Percentiles rank a stretch among this genome's conserved stretches.
These are phyloP conservation scores for Novumbra hubbsi DNA, from an alignment of 2,797 vertebrate species.

Conservation along the genomic window DNA sequence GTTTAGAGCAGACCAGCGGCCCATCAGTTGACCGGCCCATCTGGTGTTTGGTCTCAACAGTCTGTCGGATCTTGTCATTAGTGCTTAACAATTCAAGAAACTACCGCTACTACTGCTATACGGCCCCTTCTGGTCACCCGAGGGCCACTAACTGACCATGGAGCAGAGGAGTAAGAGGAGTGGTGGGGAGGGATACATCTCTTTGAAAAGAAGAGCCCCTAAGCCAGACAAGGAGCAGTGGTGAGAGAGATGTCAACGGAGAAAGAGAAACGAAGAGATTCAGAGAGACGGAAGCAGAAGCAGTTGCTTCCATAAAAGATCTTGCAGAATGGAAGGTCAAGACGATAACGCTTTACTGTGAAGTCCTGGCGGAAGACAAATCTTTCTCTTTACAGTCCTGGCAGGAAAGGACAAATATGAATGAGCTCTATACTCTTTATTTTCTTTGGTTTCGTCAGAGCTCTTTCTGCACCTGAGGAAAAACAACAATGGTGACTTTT, in stretches of 20 bases:
- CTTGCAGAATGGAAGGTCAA: too few species aligned
- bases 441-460: too few species aligned
- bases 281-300: neutral
- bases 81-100: too few species aligned
- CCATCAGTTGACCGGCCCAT: conserved; percentile 25
- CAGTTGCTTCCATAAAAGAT: neutral
- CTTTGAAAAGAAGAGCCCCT: conserved; percentile 29
- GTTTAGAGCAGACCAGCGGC: conserved; percentile 7
- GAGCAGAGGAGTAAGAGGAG: conserved; percentile 5
- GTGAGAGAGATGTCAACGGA: neutral
- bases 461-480: neutral
- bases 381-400: too few species aligned
- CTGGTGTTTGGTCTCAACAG: neutral
- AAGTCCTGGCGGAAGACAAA: too few species aligned
- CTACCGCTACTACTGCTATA: neutral
- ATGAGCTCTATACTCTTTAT: too few species aligned
- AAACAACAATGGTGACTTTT: neutral
- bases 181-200: conserved; percentile 26
- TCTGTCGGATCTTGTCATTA: neutral
- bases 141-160: conserved; percentile 40
- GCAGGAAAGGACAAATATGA: too few species aligned
- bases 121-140: conserved; percentile 17
- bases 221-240: conserved; percentile 17
- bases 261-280: neutral
- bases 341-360: too few species aligned